phyloP scores from a whole-genome alignment of 2,797 vertebrate species.

The Microchirus variegatus region DNA sequence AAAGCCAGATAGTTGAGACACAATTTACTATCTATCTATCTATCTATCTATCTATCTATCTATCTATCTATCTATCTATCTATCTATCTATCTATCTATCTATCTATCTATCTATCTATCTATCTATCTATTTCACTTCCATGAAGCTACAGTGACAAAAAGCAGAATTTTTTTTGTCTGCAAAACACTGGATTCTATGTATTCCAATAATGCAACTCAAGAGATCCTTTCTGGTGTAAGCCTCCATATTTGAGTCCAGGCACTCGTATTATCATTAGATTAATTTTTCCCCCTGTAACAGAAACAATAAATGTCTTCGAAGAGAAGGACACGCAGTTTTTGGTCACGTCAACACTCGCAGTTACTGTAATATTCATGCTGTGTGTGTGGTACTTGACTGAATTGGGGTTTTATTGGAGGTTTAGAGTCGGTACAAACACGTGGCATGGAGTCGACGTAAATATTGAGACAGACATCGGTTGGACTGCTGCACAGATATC shows the following conservation, averaged over 20 bases:
- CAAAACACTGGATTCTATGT: no score
- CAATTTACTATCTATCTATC: neutral
- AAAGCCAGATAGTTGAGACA: conserved; percentile 26
- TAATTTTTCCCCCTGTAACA: no score
- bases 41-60: no score
- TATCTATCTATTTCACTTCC: no score
- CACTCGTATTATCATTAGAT: no score
- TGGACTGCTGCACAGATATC: conserved; percentile 45
- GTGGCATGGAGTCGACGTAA: conserved; percentile 15
- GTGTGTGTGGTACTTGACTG: neutral
- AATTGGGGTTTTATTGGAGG: conserved; percentile 8
- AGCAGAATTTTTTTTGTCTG: no score
- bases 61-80: neutral
- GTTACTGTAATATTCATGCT: neutral
- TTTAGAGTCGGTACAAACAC: conserved; percentile 6
- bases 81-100: neutral
- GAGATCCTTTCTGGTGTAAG: no score
- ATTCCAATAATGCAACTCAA: no score
- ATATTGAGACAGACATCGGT: conserved; percentile 42
- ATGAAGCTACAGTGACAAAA: no score
- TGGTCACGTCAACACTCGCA: conserved; percentile 1
- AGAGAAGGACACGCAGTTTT: neutral
- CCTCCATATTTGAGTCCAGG: no score
- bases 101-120: no score
- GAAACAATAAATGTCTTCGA: no score